Percentiles rank a stretch among this genome's conserved stretches.
Evolutionary conservation across 2,113 vertebrate genomes (phyloP).

Genomic region (Andinoacara biseriatus): DNA sequence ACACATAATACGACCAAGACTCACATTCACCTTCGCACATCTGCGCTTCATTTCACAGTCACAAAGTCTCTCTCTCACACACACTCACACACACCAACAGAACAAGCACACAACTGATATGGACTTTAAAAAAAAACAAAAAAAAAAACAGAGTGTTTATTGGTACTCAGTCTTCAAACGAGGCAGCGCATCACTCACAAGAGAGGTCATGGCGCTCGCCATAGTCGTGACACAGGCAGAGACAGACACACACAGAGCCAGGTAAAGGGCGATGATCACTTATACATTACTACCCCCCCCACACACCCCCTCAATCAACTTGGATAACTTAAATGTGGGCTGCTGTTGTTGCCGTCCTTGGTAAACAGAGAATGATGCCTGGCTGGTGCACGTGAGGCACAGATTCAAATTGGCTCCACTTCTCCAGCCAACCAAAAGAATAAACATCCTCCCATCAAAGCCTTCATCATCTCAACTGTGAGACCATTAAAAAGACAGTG

Average conservation of each 20-base stretch:
- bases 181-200: constrained; percentile 86
- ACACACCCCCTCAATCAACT: too few relatives aligned
- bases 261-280: constrained; percentile 37
- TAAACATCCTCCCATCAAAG: constrained; percentile 24
- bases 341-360: constrained; percentile 9
- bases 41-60: constrained; percentile 6
- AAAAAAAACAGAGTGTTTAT: constrained; percentile 80
- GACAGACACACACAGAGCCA: constrained; percentile 42
- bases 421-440: constrained; percentile 19
- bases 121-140: constrained; percentile 55
- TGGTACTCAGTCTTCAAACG: constrained; percentile 73
- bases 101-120: constrained; percentile 39
- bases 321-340: constrained; percentile 13
- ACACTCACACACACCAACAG: constrained; percentile 17
- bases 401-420: constrained; percentile 42
- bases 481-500: constrained; percentile 43
- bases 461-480: constrained; percentile 38
- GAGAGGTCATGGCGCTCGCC: constrained; percentile 88
- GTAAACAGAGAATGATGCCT: constrained; percentile 62
- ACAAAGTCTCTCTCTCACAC: background rate
- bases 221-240: constrained; percentile 44
- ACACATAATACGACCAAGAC: constrained; percentile 41
- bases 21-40: constrained; percentile 13
- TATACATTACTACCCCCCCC: constrained; percentile 1
- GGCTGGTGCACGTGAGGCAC: constrained; percentile 10